phyloP scores from a whole-genome alignment of 1,140 invertebrate species.

The Odontomachus brunneus region DNA sequence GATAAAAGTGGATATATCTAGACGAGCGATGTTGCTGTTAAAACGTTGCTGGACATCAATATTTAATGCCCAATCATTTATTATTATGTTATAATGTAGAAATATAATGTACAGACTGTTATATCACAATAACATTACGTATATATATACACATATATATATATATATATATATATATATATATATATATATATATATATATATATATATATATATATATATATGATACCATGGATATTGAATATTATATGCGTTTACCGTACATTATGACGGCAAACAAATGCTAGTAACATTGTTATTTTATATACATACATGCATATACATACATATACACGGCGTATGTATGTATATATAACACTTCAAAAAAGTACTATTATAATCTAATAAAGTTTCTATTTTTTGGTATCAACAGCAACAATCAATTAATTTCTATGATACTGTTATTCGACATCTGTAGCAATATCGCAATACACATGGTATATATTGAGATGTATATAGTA shows the following conservation, averaged over 20 bases:
- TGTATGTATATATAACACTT: slow-evolving; percentile 73
- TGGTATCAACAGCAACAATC: slow-evolving; percentile 75
- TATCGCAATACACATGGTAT: slow-evolving; percentile 4
- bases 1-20: slow-evolving; percentile 59
- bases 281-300: slow-evolving; percentile 79
- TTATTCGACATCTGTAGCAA: neutral
- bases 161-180: neutral
- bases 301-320: slow-evolving; percentile 70
- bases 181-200: slow-evolving; percentile 6
- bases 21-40: slow-evolving; percentile 71
- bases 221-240: slow-evolving; percentile 63
- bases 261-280: slow-evolving; percentile 68
- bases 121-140: slow-evolving; percentile 73
- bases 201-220: slow-evolving; percentile 21
- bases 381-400: slow-evolving; percentile 85
- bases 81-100: slow-evolving; percentile 76
- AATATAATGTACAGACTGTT: slow-evolving; percentile 80
- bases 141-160: neutral
- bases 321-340: slow-evolving; percentile 49
- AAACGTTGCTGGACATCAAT: slow-evolving; percentile 70
- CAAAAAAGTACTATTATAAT: slow-evolving; percentile 76
- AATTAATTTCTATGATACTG: slow-evolving; percentile 62
- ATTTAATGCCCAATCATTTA: slow-evolving; percentile 69
- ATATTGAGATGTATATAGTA: neutral
- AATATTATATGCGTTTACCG: slow-evolving; percentile 72